A percentile compares a stretch with the other conserved stretches of the same genome.
Evolutionary conservation across 2,113 vertebrate genomes (phyloP).

Genomic region (Todiramphus chloris): DNA sequence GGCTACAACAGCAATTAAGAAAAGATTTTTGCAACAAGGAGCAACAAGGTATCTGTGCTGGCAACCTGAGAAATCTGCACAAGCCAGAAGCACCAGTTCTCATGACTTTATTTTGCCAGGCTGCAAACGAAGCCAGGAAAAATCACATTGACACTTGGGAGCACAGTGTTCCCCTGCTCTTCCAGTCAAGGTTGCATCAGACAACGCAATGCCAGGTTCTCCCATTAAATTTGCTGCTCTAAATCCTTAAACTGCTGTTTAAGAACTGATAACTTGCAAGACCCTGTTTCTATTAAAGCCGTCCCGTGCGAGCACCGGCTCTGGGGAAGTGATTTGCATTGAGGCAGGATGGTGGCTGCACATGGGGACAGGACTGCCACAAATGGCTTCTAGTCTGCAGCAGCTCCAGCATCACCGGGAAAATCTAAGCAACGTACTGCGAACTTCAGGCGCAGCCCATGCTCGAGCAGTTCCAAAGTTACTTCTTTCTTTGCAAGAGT

Average conservation of each 20-base stretch:
- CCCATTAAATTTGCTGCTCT: neutral
- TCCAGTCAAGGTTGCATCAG: neutral
- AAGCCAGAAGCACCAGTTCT: neutral
- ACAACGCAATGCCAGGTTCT: neutral
- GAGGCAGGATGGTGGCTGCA: neutral
- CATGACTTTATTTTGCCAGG: neutral
- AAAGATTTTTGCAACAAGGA: neutral
- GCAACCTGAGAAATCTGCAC: neutral
- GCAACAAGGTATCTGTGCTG: neutral
- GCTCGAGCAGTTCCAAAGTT: neutral
- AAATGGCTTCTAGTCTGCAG: neutral
- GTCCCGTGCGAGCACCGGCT: fast-evolving
- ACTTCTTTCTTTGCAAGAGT: neutral
- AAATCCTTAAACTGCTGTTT: neutral
- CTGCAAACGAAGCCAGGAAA: neutral
- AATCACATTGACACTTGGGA: neutral
- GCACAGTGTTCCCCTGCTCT: neutral
- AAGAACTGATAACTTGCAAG: neutral
- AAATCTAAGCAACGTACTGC: neutral
- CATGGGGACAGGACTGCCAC: neutral
- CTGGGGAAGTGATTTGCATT: neutral
- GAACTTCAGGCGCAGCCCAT: neutral
- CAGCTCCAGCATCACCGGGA: neutral
- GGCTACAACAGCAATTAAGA: neutral
- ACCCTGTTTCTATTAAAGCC: neutral